Percentiles rank a stretch among this genome's conserved stretches.
These are phyloP conservation scores for Tiaroga cobitis DNA, from an alignment of 2,797 vertebrate genomes.

Conservation along the genomic window DNA sequence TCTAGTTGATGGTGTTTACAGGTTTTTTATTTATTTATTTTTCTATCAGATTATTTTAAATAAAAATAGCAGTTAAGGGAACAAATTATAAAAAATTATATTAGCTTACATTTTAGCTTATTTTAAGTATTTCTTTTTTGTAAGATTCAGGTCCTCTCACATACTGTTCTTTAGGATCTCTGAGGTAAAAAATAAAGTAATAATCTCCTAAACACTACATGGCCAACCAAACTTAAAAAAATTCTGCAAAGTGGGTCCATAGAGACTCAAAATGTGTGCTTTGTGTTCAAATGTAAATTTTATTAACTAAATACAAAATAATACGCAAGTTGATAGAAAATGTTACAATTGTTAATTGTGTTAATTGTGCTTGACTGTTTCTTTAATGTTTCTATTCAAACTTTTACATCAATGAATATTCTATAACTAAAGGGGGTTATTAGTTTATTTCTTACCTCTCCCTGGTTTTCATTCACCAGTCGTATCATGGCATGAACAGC, in stretches of 20 bases:
- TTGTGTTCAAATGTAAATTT: not conserved
- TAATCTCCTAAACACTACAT: not conserved
- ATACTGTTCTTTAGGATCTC: too few species aligned
- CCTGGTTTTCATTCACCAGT: conserved; percentile 73
- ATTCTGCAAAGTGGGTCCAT: not conserved
- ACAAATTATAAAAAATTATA: not conserved
- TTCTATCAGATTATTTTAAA: not conserved
- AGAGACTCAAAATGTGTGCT: not conserved
- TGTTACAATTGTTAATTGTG: too few species aligned
- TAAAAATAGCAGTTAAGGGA: not conserved
- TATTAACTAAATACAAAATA: not conserved
- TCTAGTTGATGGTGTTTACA: not conserved
- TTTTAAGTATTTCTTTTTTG: not conserved
- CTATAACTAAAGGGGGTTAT: not conserved
- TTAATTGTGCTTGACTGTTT: not conserved
- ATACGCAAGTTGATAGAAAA: not conserved
- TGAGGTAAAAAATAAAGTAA: too few species aligned
- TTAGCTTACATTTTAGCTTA: not conserved
- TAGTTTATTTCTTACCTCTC: conserved; percentile 67
- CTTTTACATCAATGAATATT: not conserved
- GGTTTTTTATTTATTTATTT: not conserved
- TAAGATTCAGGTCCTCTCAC: too few species aligned
- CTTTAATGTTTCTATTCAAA: not conserved
- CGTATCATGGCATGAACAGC: conserved; percentile 75
- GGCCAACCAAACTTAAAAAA: not conserved